Evolutionary conservation across 2,113 vertebrate genomes (phyloP).

Genomic region (Dicerorhinus sumatrensis): DNA sequence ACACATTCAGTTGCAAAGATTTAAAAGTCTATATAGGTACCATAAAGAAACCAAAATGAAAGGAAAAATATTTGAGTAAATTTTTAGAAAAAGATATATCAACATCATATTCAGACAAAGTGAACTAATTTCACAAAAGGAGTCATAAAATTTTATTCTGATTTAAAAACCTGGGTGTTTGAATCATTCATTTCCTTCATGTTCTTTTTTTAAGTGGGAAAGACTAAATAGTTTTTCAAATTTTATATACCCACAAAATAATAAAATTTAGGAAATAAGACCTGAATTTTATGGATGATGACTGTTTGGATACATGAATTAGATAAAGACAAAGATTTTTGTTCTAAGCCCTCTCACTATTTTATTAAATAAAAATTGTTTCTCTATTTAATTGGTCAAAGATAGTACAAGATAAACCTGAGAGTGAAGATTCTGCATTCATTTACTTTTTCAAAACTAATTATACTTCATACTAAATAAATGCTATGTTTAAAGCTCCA

Average conservation of each 20-base stretch:
- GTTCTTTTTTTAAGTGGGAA: background rate
- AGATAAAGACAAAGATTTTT: background rate
- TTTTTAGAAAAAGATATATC: background rate
- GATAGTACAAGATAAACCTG: background rate
- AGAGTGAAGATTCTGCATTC: background rate
- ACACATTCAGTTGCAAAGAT: background rate
- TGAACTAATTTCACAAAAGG: background rate
- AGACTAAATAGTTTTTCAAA: background rate
- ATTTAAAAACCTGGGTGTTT: background rate
- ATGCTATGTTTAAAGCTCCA: background rate
- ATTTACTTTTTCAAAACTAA: background rate
- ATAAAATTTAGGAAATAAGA: slow-evolving; percentile 11
- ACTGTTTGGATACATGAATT: background rate
- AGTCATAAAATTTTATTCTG: background rate
- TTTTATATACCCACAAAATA: background rate
- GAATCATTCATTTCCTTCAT: background rate
- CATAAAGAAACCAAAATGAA: background rate
- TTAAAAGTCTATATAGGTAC: background rate
- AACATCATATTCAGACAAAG: background rate
- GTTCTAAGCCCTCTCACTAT: background rate
- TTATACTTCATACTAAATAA: background rate
- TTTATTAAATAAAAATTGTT: background rate
- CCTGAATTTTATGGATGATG: background rate
- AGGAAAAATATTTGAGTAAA: background rate
- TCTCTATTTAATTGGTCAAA: background rate